phyloP scores from a whole-genome alignment of 2,888 invertebrate species.

The Myopa testacea region DNA sequence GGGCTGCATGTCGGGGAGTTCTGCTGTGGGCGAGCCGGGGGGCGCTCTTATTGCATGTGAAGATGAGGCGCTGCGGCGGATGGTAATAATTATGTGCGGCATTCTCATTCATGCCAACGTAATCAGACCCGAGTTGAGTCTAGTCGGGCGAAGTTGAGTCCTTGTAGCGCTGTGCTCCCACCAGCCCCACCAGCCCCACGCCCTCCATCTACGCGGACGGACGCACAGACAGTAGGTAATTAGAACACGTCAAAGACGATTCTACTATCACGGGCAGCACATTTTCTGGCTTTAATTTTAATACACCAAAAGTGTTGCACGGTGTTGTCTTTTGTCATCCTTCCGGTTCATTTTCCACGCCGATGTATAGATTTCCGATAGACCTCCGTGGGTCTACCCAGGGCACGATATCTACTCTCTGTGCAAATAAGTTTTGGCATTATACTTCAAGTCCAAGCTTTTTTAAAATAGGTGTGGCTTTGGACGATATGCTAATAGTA shows the following conservation, averaged over 20 bases:
- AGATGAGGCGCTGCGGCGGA: slow-evolving; percentile 46
- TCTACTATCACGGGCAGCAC: background rate
- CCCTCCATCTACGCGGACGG: background rate
- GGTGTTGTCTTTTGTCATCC: background rate
- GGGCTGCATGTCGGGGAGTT: no score
- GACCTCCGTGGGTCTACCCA: no score
- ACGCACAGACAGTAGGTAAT: slow-evolving; percentile 37
- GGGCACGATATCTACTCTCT: no score
- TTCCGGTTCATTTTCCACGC: background rate
- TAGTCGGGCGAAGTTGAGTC: background rate
- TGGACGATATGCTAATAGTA: no score
- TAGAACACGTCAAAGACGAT: slow-evolving; percentile 15
- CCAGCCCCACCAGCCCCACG: background rate
- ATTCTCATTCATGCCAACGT: slow-evolving; percentile 48
- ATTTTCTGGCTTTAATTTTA: background rate
- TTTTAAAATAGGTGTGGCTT: no score
- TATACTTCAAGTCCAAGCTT: no score
- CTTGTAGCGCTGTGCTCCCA: background rate
- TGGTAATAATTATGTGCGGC: slow-evolving; percentile 56
- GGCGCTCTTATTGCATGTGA: slow-evolving; percentile 29
- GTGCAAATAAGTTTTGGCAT: no score
- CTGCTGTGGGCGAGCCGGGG: background rate
- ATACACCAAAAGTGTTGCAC: background rate
- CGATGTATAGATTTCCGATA: background rate
- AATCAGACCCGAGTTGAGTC: slow-evolving; percentile 35